phyloP scores from a whole-genome alignment of 2,888 invertebrate genomes.

The Agrilus mali region DNA sequence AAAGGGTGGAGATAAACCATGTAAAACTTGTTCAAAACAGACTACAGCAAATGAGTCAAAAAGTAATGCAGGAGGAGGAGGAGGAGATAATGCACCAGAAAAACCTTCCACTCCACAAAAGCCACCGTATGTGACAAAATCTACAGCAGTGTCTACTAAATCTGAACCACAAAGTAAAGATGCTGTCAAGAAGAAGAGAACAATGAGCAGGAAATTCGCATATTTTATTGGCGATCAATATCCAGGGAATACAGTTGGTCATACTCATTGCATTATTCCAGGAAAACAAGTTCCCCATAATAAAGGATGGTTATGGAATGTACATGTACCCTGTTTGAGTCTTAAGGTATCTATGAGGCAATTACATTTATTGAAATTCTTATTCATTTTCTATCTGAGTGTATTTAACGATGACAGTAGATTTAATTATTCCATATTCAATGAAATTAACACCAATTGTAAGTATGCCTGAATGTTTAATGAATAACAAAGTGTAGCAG shows the following conservation, averaged over 20 bases:
- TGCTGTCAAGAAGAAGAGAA: constrained; percentile 15
- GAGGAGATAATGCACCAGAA: constrained; percentile 2
- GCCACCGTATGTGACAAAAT: background rate
- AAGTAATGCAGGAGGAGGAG: constrained; percentile 1
- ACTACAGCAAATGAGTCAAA: background rate
- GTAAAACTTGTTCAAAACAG: constrained; percentile 5
- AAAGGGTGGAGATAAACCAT: constrained; percentile 7
- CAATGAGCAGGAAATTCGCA: constrained; percentile 33
- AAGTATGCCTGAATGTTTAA: too few relatives aligned
- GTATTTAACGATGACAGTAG: too few relatives aligned
- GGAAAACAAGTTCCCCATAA: constrained; percentile 43
- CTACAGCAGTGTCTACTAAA: constrained; percentile 1
- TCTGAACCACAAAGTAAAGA: background rate
- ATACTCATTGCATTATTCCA: constrained; percentile 40
- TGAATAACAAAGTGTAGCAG: too few relatives aligned
- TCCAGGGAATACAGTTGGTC: constrained; percentile 43
- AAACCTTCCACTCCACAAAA: background rate
- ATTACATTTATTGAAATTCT: too few relatives aligned
- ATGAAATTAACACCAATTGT: too few relatives aligned
- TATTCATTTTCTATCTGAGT: too few relatives aligned
- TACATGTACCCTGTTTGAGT: constrained; percentile 19
- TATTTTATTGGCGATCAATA: constrained; percentile 40
- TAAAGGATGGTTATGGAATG: constrained; percentile 60
- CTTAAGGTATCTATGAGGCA: constrained; percentile 18
- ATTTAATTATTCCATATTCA: too few relatives aligned